A percentile compares a stretch with the other conserved stretches of the same genome.
These are phyloP conservation scores for Philypnodon macrostomus DNA, from an alignment of 2,797 vertebrate genomes.

Conservation along the genomic window DNA sequence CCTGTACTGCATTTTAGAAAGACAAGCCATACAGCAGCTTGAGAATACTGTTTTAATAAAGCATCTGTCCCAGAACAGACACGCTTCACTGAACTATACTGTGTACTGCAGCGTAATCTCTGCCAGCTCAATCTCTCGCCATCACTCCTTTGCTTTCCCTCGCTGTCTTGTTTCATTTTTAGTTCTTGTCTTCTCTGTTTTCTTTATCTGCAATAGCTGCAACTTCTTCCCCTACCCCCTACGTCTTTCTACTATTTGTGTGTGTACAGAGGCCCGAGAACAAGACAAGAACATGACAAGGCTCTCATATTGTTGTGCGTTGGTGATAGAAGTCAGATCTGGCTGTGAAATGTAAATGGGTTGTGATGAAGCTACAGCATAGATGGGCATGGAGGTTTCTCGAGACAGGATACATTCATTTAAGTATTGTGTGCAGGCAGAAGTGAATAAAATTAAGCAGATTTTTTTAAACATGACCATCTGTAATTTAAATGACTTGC, in stretches of 20 bases:
- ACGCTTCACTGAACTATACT: slow-evolving; percentile 75
- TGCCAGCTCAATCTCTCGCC: slow-evolving; percentile 58
- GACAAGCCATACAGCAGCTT: slow-evolving; percentile 50
- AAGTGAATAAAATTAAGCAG: slow-evolving; percentile 35
- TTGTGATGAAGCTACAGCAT: slow-evolving; percentile 34
- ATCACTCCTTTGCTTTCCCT: slow-evolving; percentile 60
- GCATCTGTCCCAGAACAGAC: slow-evolving; percentile 66
- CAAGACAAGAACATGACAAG: slow-evolving; percentile 60
- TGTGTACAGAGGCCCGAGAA: slow-evolving; percentile 12
- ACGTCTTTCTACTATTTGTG: slow-evolving; percentile 6
- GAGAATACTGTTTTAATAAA: slow-evolving; percentile 66
- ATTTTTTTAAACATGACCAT: not conserved
- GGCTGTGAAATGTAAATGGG: slow-evolving; percentile 65
- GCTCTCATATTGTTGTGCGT: slow-evolving; percentile 44
- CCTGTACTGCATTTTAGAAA: slow-evolving; percentile 49
- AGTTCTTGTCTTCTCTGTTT: slow-evolving; percentile 46
- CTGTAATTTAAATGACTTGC: no score
- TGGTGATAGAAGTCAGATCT: slow-evolving; percentile 59
- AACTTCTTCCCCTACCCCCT: slow-evolving; percentile 31
- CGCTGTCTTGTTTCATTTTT: slow-evolving; percentile 60
- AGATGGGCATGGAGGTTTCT: slow-evolving; percentile 35
- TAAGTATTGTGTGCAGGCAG: slow-evolving; percentile 31
- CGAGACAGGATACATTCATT: slow-evolving; percentile 42
- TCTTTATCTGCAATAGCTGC: slow-evolving; percentile 39
- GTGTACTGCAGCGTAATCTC: slow-evolving; percentile 66